phyloP scores from a whole-genome alignment of 2,797 vertebrate genomes.

The Ctenosaura bakeri region DNA sequence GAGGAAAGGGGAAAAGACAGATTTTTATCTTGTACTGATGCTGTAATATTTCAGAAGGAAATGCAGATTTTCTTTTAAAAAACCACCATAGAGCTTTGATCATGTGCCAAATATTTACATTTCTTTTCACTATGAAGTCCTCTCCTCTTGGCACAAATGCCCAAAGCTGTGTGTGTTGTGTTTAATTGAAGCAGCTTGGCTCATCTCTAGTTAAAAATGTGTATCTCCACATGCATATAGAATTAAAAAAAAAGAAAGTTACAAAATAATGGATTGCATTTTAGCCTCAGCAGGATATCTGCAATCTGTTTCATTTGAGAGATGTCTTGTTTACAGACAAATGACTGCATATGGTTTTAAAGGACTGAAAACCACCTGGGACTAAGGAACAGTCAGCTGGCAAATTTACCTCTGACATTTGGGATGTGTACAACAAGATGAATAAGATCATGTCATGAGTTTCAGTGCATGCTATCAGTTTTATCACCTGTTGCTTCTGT shows the following conservation, averaged over 20 bases:
- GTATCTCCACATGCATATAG: neutral
- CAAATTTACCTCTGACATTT: neutral
- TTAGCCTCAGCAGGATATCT: slow-evolving; percentile 43
- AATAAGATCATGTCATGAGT: slow-evolving; percentile 37
- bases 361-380: neutral
- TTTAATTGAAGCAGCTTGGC: slow-evolving; percentile 14
- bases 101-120: slow-evolving; percentile 1
- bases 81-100: slow-evolving; percentile 17
- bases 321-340: slow-evolving; percentile 39
- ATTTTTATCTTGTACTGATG: neutral
- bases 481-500: slow-evolving; percentile 9
- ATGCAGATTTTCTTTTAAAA: neutral
- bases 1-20: neutral
- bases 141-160: neutral
- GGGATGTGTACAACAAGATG: slow-evolving; percentile 35
- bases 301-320: neutral
- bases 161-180: neutral
- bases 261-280: slow-evolving; percentile 43
- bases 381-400: neutral
- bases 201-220: neutral
- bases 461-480: slow-evolving; percentile 25
- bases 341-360: slow-evolving; percentile 31
- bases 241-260: slow-evolving; percentile 15
- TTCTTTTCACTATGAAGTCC: neutral
- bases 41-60: slow-evolving; percentile 2